Evolutionary conservation across 37 sponge, comb jelly and placozoan species (phyloP), one percentile per base, ranked within the genome.

Genomic region (Halisarca cf. caerulea): DNA sequence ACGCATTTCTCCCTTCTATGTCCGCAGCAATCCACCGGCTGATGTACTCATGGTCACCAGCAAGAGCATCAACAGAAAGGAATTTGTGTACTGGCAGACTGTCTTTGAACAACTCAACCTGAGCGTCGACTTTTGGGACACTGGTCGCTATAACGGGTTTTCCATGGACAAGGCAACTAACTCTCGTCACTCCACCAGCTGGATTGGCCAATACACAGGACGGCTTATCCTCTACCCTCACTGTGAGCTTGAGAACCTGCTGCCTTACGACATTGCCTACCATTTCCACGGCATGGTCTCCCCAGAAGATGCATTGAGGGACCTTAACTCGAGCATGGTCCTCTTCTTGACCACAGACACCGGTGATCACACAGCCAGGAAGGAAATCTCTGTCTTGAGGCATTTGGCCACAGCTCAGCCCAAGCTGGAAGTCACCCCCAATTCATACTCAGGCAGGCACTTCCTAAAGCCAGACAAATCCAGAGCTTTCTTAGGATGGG

Each of bases 101-200:
- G 80, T 93, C 4, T 86, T 90, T 47, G 72, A 87, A 24, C 34
- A 54, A 8, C 70, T 93, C 30, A 37, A 47, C 37, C 68, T 89
- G 27, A 74, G 42, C 34, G 83, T 87, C 0, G 84, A 93, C 57
- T 93, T 82, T 75, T 93, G 93, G 93, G 93, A 93, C 43, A 27
- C 74, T 2, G 75, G 47, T 27, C 61, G 79, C 74, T 58, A 81
- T 64, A 42, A 74, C 36, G 66, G 84, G 2, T 35, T 68, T 4
- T 83, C 74, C n/a, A 47, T 45, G 55, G 72, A 55, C 58, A 83
- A 64, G 44, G 30, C 39, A 21, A 38, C 40, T 24, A 69, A 47
- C 36, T 18, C 72, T 23, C 34, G 51, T 44, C 73, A 69, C 23
- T 2, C 58, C 37, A 45, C 74, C 27, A n/a, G 36, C 4, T 85